Evolutionary conservation across 2,888 invertebrate genomes (phyloP).

Genomic region (Amphimallon solstitiale): DNA sequence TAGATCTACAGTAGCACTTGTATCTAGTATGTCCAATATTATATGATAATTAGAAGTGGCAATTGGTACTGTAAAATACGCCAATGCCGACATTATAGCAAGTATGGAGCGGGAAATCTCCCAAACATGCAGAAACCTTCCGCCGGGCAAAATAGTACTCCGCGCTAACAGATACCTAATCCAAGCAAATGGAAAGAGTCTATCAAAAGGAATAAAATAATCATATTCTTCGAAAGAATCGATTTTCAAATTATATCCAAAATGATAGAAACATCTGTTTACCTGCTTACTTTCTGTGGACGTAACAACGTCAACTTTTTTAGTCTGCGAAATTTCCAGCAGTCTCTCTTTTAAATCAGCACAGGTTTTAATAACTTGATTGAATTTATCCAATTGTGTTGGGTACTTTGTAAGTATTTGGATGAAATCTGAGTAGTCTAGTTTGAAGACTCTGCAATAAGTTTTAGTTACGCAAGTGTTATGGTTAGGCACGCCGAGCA

Average conservation of each 20-base stretch:
- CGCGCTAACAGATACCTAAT: constrained; percentile 41
- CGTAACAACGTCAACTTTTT: background rate
- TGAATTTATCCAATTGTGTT: background rate
- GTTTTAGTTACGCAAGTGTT: constrained; percentile 25
- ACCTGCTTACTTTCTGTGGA: background rate
- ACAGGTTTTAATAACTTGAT: constrained; percentile 8
- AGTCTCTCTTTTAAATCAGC: constrained; percentile 16
- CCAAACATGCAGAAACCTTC: constrained; percentile 42
- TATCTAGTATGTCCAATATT: constrained; percentile 49
- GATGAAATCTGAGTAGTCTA: constrained; percentile 10
- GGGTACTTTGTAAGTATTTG: constrained; percentile 24
- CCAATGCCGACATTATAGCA: constrained; percentile 38
- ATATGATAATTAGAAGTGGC: background rate
- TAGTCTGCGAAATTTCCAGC: background rate
- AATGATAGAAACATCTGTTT: constrained; percentile 19
- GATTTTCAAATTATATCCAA: constrained; percentile 29
- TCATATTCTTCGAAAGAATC: constrained; percentile 45
- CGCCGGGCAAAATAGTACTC: constrained; percentile 42
- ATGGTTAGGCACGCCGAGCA: constrained; percentile 21
- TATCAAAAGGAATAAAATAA: constrained; percentile 45
- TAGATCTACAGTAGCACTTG: constrained; percentile 59
- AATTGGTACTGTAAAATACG: constrained; percentile 21
- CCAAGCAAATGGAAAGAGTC: constrained; percentile 39
- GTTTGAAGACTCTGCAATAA: constrained; percentile 19
- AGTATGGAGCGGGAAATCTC: constrained; percentile 39